A percentile compares a stretch with the other conserved stretches of the same genome.
Conservation (phyloP, 2,113 vertebrate genomes). For the Marmota monax region DNA sequence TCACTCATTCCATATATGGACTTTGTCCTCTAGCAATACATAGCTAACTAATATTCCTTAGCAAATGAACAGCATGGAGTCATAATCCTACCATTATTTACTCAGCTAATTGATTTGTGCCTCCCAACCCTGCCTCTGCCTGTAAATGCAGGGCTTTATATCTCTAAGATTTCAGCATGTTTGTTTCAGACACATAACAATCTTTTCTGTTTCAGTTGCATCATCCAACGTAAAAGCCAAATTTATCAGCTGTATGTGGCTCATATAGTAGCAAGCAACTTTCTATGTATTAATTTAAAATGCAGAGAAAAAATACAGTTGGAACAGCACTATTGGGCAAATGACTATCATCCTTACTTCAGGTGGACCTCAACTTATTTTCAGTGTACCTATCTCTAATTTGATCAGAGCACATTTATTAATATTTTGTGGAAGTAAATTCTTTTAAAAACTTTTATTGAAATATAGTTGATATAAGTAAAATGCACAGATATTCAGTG, state of each 20-base stretch:
- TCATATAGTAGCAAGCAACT: neutral
- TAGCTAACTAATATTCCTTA: neutral
- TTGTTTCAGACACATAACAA: conserved; percentile 17
- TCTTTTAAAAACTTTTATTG: neutral
- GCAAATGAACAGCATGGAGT: neutral
- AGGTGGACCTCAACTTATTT: neutral
- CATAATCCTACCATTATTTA: neutral
- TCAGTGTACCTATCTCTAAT: neutral
- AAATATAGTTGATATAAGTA: neutral
- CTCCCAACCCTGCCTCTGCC: too few species aligned
- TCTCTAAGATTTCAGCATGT: neutral
- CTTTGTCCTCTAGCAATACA: neutral
- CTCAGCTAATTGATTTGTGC: neutral
- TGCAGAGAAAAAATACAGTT: neutral
- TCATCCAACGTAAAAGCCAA: neutral
- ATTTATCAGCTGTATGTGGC: neutral
- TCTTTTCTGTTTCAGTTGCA: neutral
- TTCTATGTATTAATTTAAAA: conserved; percentile 9
- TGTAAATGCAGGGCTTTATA: neutral
- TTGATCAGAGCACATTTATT: neutral
- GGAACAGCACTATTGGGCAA: neutral
- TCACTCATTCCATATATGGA: neutral
- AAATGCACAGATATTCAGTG: neutral
- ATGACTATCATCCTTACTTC: neutral
- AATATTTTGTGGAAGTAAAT: neutral